A percentile compares a stretch with the other conserved stretches of the same genome.
These are phyloP conservation scores for Drosophila lutescens DNA, from an alignment of 2,888 invertebrate species.

Conservation along the genomic window DNA sequence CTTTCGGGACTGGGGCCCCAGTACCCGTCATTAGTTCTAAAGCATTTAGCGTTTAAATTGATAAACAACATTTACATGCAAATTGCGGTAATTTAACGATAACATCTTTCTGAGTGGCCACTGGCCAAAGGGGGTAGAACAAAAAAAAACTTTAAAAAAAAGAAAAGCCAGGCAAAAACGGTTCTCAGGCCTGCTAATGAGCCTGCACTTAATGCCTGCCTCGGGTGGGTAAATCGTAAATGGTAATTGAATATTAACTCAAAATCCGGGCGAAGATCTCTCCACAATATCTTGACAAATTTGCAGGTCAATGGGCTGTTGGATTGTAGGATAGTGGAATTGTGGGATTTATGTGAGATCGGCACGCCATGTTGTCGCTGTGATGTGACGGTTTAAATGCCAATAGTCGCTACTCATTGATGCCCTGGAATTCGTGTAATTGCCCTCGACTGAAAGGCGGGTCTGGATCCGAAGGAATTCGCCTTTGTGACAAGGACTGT, in stretches of 20 bases:
- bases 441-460: conserved; percentile 48
- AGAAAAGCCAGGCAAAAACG: conserved; percentile 22
- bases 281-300: conserved; percentile 55
- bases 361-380: conserved; percentile 59
- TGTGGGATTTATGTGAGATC: conserved; percentile 67
- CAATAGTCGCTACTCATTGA: conserved; percentile 66
- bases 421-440: conserved; percentile 72
- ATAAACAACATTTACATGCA: conserved; percentile 78
- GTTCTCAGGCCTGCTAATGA: conserved; percentile 66
- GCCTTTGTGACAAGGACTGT: conserved; percentile 37
- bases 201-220: conserved; percentile 29
- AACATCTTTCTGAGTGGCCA: conserved; percentile 51
- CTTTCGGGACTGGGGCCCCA: conserved; percentile 56
- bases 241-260: conserved; percentile 63
- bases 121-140: neutral
- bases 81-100: conserved; percentile 75
- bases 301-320: conserved; percentile 20
- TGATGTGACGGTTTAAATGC: conserved; percentile 63
- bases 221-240: conserved; percentile 10
- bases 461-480: conserved; percentile 20
- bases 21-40: conserved; percentile 73
- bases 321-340: conserved; percentile 6
- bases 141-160: neutral
- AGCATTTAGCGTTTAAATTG: conserved; percentile 78
- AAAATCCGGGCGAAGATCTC: conserved; percentile 1